These are phyloP conservation scores for Burhinus bistriatus DNA, from an alignment of 2,113 vertebrate species.

Conservation along the genomic window DNA sequence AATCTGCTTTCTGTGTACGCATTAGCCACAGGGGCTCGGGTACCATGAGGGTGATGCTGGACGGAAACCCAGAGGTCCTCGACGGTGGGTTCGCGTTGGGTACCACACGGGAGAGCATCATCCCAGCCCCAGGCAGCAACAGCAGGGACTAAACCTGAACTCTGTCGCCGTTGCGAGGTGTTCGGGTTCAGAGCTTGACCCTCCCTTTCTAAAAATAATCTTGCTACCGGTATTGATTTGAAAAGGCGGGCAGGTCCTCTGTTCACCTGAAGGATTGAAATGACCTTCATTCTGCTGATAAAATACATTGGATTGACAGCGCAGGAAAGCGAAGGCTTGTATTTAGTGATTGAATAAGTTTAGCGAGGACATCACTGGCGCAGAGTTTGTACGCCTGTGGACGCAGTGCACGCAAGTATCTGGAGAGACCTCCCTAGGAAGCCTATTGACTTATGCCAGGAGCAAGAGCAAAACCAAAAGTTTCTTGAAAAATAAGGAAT, in stretches of 20 bases:
- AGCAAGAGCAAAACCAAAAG: neutral
- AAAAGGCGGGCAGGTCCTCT: neutral
- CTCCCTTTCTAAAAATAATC: neutral
- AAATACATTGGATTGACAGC: neutral
- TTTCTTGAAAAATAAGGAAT: neutral
- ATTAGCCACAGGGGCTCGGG: neutral
- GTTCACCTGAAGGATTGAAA: neutral
- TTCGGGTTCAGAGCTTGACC: neutral
- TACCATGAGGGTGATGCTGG: neutral
- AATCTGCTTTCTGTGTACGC: neutral
- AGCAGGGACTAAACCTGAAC: neutral
- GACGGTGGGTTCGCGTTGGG: neutral
- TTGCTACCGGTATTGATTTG: neutral
- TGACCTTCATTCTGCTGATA: neutral
- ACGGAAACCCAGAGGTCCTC: neutral
- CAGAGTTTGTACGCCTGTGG: neutral
- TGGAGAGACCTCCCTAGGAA: neutral
- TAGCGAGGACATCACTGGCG: fast-evolving
- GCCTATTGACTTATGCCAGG: neutral
- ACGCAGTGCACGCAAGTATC: neutral
- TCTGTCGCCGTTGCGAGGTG: fast-evolving
- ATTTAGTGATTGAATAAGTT: neutral
- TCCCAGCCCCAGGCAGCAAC: neutral
- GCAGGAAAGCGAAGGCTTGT: neutral
- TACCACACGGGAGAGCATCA: neutral